These are phyloP conservation scores for Coenonympha arcania DNA, from an alignment of 2,888 invertebrate species.

Conservation along the genomic window DNA sequence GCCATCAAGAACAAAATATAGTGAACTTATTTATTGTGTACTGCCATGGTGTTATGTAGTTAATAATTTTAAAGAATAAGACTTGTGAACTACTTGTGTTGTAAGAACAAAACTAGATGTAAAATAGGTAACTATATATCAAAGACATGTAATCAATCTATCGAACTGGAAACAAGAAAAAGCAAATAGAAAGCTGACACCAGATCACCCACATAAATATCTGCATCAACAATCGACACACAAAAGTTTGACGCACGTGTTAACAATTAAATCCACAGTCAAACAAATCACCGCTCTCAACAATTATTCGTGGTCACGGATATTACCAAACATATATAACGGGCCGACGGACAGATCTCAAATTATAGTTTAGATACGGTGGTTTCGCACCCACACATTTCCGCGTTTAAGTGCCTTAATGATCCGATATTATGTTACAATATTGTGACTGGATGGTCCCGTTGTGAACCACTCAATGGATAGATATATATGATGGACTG, in stretches of 20 bases:
- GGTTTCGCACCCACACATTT: constrained; percentile 73
- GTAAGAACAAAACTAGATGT: no score
- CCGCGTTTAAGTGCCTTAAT: constrained; percentile 66
- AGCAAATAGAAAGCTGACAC: constrained; percentile 52
- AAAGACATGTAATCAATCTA: not conserved
- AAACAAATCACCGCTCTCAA: constrained; percentile 59
- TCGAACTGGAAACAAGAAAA: constrained; percentile 16
- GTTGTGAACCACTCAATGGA: constrained; percentile 54
- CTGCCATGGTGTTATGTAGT: no score
- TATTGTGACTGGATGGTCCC: constrained; percentile 54
- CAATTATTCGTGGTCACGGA: constrained; percentile 65
- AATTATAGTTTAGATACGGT: constrained; percentile 73
- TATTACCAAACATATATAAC: constrained; percentile 56
- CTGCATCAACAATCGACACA: constrained; percentile 35
- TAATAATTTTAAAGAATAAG: no score
- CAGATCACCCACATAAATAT: constrained; percentile 40
- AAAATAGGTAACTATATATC: no score
- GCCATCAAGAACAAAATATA: no score
- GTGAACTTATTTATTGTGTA: no score
- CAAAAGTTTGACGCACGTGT: constrained; percentile 58
- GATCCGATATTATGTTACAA: constrained; percentile 68
- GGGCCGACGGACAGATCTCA: constrained; percentile 58
- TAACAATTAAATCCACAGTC: constrained; percentile 64
- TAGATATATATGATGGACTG: constrained; percentile 46
- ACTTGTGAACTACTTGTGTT: no score